These are phyloP conservation scores for Aurelia sp. DNA, from an alignment of 30 jellyfish, hydroid and myxozoan genomes.

Conservation along the genomic window DNA sequence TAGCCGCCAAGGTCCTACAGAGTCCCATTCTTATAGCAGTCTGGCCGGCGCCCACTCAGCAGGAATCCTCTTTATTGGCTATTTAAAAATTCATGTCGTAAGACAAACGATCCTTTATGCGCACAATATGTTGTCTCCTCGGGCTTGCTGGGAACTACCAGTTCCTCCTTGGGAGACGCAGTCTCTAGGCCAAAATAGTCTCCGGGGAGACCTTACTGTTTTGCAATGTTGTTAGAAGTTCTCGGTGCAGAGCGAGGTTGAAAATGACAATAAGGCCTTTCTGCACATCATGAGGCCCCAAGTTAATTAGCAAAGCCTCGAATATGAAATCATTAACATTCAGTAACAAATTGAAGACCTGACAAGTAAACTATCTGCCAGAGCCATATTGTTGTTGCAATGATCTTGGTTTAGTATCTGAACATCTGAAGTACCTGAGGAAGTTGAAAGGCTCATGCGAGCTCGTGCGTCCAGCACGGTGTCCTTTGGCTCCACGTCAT, in stretches of 20 bases:
- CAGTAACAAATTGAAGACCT: background rate
- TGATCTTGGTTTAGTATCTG: too few relatives aligned
- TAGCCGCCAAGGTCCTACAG: conserved; percentile 84
- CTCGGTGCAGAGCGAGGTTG: background rate
- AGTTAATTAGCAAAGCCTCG: too few relatives aligned
- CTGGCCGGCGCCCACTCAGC: conserved; percentile 95
- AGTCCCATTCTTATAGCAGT: conserved; percentile 74
- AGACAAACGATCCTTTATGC: conserved; percentile 57
- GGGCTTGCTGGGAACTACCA: conserved; percentile 80
- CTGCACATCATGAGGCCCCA: background rate
- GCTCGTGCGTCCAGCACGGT: too few relatives aligned
- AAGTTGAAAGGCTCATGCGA: too few relatives aligned
- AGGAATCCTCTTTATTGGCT: conserved; percentile 83
- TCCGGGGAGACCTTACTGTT: conserved; percentile 21
- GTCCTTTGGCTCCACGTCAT: too few relatives aligned
- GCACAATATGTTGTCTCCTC: conserved; percentile 62
- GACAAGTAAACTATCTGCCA: background rate
- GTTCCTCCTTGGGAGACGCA: conserved; percentile 53
- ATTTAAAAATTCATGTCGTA: conserved; percentile 80
- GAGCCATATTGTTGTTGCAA: background rate
- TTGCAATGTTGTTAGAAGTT: background rate
- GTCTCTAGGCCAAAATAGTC: conserved; percentile 31
- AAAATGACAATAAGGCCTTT: background rate
- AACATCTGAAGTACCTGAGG: too few relatives aligned
- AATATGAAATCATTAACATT: too few relatives aligned